phyloP scores from a whole-genome alignment of 1,140 invertebrate species.

The Ceratosolen solmsi region DNA sequence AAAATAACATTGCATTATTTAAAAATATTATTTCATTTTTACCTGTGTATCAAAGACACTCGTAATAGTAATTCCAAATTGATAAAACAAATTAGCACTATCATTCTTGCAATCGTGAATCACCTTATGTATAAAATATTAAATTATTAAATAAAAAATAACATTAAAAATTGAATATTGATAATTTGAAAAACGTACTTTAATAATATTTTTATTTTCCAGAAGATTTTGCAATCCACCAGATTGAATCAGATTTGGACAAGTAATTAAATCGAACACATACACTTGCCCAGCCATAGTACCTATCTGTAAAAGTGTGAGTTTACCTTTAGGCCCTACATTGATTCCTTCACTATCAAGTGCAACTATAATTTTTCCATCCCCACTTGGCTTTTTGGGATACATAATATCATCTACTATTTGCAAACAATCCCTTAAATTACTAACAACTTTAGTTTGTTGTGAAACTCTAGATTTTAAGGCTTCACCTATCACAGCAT shows the following conservation, averaged over 20 bases:
- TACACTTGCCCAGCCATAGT: conserved; percentile 85
- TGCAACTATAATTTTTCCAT: conserved; percentile 79
- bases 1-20: too few relatives aligned
- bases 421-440: conserved; percentile 82
- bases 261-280: conserved; percentile 92
- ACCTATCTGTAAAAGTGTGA: conserved; percentile 91
- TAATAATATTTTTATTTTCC: conserved; percentile 87
- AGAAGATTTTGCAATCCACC: conserved; percentile 86
- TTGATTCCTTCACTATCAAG: conserved; percentile 95
- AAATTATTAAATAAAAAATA: conserved; percentile 48
- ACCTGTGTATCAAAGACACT: conserved; percentile 98
- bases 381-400: conserved; percentile 73
- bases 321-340: conserved; percentile 85
- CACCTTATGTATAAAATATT: conserved; percentile 76
- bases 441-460: conserved; percentile 84
- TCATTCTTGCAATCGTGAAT: conserved; percentile 96
- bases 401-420: conserved; percentile 86
- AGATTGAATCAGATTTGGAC: conserved; percentile 84
- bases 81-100: conserved; percentile 89
- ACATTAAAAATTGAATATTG: conserved; percentile 34
- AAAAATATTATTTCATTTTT: conserved; percentile 52
- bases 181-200: conserved; percentile 75
- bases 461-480: conserved; percentile 88
- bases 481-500: conserved; percentile 78
- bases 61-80: conserved; percentile 88